Conservation (phyloP, 2,113 vertebrate genomes). For the Apteryx owenii region DNA sequence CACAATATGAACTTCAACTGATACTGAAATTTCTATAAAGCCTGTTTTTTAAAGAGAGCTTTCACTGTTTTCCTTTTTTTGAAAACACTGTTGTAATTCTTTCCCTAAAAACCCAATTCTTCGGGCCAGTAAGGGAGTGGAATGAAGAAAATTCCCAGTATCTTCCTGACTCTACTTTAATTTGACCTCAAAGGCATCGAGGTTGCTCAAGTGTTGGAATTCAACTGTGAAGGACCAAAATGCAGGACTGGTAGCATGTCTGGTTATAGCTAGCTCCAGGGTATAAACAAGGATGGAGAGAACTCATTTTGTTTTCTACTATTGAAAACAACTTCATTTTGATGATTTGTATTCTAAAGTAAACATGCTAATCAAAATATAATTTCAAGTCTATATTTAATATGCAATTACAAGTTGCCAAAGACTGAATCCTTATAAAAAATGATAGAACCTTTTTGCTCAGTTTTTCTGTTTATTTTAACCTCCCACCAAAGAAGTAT, state of each 20-base stretch:
- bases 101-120: background rate
- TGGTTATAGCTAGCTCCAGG: background rate
- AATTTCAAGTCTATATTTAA: background rate
- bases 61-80: background rate
- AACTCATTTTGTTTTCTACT: background rate
- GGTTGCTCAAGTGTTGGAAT: background rate
- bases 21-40: background rate
- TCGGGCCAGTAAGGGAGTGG: background rate
- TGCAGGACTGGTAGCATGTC: accelerated
- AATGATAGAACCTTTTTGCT: background rate
- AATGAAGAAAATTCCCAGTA: background rate
- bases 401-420: background rate
- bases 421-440: background rate
- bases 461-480: background rate
- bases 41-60: background rate
- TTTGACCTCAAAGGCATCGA: background rate
- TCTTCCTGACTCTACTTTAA: background rate
- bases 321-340: background rate
- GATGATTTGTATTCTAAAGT: background rate
- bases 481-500: background rate
- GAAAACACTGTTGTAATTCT: background rate
- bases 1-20: background rate
- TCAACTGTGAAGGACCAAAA: background rate
- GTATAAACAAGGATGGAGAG: background rate
- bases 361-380: background rate